phyloP scores from a whole-genome alignment of 1,140 invertebrate genomes.

The Liolophura sinensis region DNA sequence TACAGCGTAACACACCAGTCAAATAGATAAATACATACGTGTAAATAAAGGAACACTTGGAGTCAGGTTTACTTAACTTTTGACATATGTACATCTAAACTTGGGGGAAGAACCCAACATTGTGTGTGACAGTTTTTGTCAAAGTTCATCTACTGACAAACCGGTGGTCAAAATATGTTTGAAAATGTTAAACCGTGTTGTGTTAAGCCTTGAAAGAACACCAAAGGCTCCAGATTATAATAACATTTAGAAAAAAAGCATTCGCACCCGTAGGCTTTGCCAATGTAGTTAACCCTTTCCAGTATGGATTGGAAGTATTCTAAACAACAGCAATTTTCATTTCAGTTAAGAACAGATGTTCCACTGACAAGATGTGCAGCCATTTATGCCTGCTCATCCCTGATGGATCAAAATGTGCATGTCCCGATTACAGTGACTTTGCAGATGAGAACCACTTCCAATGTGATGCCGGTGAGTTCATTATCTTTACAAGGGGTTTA shows the following conservation, averaged over 20 bases:
- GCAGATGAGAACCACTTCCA: constrained; percentile 43
- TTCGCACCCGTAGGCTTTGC: too few species aligned
- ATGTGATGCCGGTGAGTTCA: constrained; percentile 72
- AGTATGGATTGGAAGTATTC: constrained; percentile 43
- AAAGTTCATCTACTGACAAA: neutral
- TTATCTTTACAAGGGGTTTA: neutral
- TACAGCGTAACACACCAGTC: too few species aligned
- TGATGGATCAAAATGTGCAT: constrained; percentile 81
- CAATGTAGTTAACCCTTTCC: too few species aligned
- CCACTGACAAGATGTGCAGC: constrained; percentile 69
- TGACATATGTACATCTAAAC: too few species aligned
- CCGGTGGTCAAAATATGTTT: neutral
- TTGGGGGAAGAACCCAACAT: too few species aligned
- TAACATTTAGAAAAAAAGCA: too few species aligned
- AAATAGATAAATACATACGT: too few species aligned
- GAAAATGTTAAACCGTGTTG: too few species aligned
- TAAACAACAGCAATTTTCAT: constrained; percentile 1
- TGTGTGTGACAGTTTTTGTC: constrained; percentile 66
- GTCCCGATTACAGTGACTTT: constrained; percentile 74
- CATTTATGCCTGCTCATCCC: constrained; percentile 91
- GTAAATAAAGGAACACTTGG: too few species aligned
- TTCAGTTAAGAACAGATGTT: constrained; percentile 72
- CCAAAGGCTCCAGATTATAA: too few species aligned
- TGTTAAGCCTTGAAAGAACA: neutral
- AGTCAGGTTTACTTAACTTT: too few species aligned